phyloP scores from a whole-genome alignment of 2,888 invertebrate species.

The Dicranocentrus wangi region DNA sequence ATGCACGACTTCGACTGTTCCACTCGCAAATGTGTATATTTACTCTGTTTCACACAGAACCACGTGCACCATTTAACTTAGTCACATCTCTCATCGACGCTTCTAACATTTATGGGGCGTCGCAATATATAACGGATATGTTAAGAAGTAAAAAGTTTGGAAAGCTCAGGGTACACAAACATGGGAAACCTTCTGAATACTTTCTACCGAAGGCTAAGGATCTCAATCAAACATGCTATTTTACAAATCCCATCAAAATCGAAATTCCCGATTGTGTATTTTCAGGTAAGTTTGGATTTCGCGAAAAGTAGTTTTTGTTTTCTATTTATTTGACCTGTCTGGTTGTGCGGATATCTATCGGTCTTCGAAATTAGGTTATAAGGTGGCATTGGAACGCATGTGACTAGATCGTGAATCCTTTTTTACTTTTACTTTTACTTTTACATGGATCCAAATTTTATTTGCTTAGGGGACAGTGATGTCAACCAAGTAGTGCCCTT shows the following conservation, averaged over 20 bases:
- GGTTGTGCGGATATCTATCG: no score
- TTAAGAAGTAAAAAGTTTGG: slow-evolving; percentile 31
- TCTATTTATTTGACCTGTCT: no score
- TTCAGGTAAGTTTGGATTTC: slow-evolving; percentile 81
- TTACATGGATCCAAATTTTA: background rate
- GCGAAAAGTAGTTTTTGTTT: no score
- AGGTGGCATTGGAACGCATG: no score
- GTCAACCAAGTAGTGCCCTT: background rate
- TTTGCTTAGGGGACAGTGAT: background rate
- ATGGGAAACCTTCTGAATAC: slow-evolving; percentile 79
- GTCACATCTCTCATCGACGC: slow-evolving; percentile 89
- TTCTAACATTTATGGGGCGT: slow-evolving; percentile 86
- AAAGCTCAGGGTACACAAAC: slow-evolving; percentile 77
- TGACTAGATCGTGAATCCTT: background rate
- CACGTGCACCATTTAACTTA: slow-evolving; percentile 87
- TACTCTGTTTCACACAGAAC: slow-evolving; percentile 78
- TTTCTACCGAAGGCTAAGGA: slow-evolving; percentile 80
- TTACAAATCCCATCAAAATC: slow-evolving; percentile 5
- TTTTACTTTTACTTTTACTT: background rate
- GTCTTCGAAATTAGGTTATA: no score
- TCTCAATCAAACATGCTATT: slow-evolving; percentile 77
- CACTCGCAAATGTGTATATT: no score
- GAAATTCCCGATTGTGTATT: slow-evolving; percentile 79
- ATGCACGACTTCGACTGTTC: background rate
- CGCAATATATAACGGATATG: slow-evolving; percentile 74